Evolutionary conservation across 2,888 invertebrate genomes (phyloP), one percentile per base, ranked within the genome.

Genomic region (Parnassius orleans): DNA sequence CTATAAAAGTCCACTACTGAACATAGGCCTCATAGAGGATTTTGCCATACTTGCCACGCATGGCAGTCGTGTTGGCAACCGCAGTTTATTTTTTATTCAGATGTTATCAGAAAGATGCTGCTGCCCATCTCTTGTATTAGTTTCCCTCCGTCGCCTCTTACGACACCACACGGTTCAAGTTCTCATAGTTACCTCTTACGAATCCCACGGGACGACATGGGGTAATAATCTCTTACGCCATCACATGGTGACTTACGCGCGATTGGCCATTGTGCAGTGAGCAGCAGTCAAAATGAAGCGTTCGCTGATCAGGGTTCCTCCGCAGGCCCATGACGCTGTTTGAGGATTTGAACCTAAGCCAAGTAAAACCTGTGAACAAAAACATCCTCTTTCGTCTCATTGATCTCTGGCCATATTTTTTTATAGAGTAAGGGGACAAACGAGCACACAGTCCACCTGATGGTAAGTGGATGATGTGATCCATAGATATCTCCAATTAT

Each of bases 211-310:
- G 46, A 46, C 3, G 3, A 46, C 11, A 46, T 46, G 46, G 10
- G 9, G n/a, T 11, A 46, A 11, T 46, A n/a, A 3, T 46, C 10
- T 46, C 3, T 46, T 10, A 46, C 11, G n/a, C 0, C 46, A 46
- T 46, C n/a, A 46, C 11, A 12, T 12, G 11, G 3, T 19, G 2
- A 19, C 53, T 53, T 15, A 53, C 53, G 15, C 24, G 14, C 54
- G 55, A 12, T 70, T 66, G 14, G 66, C 68, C 0, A 61, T 70
- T 0, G 73, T 71, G 65, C 84, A 85, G 59, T 85, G 84, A 0
- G 76, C 84, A 0, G 84, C 83, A 0, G 84, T 83, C 19, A 85
- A 68, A 0, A 85, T 72, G 66, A 74, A 83, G 10, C 69, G 64
- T 43, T 83, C 82, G 56, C 83, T 83, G 60, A 84, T 72, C 9